Evolutionary conservation across 2,888 invertebrate species (phyloP), one percentile per base, ranked within the genome.

Genomic region (Caenorhabditis angaria): DNA sequence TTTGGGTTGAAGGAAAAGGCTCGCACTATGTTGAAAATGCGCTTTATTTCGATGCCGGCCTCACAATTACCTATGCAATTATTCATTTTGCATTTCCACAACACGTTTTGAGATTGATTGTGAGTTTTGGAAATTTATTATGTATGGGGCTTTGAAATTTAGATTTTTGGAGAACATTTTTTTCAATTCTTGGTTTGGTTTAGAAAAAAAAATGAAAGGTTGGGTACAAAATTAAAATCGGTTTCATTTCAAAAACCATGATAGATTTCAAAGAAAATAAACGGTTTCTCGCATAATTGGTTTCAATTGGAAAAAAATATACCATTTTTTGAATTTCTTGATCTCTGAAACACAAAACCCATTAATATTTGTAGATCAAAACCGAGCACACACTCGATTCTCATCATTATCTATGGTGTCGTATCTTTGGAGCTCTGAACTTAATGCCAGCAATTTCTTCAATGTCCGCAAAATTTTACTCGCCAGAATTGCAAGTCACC

Each of bases 21-120:
- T 70, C 77, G 1, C 68, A 70, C 41, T 82, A 80, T 68, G 56
- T 78, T 48, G 82, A 80, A 60, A 80, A 79, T 55, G 71, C 81
- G 48, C 75, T 85, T 41, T 82, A 81, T 71, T 65, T 76, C 29
- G 85, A 85, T 58, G 65, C 83, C 35, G 82, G 77, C 10, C 60
- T 83, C 55, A 70, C 77, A 20, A 66, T 85, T 58, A 53, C 72
- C 55, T 80, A 78, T 58, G 80, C 83, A 35, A 70, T 85, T 61
- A 70, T 82, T 67, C 83, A 84, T 65, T 84, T 81, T 59, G 81
- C 84, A 25, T 85, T 82, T 72, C 83, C 85, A 24, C 77, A 81
- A 32, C 80, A 83, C 50, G 75, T 85, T n/a, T 68, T 85, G 20
- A 81, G 79, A 28, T 63, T 80, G 41, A 76, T 84, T 59, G 84